Evolutionary conservation across 1,140 invertebrate genomes (phyloP).

Genomic region (Apis florea): DNA sequence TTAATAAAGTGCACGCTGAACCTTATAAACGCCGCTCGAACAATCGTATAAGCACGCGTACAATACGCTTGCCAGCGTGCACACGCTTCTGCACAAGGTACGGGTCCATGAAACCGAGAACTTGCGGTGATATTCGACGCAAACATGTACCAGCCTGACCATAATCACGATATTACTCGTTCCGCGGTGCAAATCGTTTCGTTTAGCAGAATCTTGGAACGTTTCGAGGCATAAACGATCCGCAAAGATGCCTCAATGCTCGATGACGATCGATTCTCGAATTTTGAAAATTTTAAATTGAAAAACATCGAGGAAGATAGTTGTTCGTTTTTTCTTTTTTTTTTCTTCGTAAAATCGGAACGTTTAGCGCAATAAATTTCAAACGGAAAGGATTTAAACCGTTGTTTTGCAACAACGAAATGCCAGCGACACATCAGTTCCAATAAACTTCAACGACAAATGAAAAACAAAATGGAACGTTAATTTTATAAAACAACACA

Average conservation of each 20-base stretch:
- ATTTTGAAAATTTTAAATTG: not conserved
- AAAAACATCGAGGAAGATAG: not conserved
- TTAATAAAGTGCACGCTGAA: constrained; percentile 41
- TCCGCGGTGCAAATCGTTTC: not conserved
- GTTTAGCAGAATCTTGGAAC: not conserved
- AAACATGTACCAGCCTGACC: not conserved
- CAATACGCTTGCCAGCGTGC: constrained; percentile 12
- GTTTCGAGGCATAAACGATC: not conserved
- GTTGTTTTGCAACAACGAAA: not conserved
- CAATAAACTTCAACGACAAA: not conserved
- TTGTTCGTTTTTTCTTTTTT: not conserved
- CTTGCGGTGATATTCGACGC: constrained; percentile 25
- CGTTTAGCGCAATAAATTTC: not conserved
- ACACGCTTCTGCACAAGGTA: not conserved
- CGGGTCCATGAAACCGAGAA: constrained; percentile 2
- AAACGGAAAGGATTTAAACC: not conserved
- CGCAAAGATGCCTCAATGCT: too few species aligned
- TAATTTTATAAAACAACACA: not conserved
- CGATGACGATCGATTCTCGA: too few species aligned
- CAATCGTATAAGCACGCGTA: constrained; percentile 4
- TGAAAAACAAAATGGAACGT: not conserved
- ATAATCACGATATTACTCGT: constrained; percentile 22
- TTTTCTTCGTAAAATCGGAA: not conserved
- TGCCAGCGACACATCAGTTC: not conserved
- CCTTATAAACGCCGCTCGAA: constrained; percentile 33